Evolutionary conservation across 1,140 invertebrate species (phyloP).

Genomic region (Cherax quadricarinatus): DNA sequence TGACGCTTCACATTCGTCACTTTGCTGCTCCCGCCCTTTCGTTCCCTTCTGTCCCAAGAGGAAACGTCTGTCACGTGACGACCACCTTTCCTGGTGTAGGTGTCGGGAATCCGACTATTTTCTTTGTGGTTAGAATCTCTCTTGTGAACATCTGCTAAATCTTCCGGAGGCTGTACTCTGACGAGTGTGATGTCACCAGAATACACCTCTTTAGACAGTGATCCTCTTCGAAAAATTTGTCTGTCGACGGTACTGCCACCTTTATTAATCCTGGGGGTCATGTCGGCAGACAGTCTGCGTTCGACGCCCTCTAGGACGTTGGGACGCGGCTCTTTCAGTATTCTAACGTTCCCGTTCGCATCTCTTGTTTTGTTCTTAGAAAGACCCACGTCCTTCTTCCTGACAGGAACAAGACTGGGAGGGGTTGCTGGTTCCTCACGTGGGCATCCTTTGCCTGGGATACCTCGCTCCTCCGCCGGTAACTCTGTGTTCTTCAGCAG

Average conservation of each 20-base stretch:
- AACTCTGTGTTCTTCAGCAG: slow-evolving; percentile 53
- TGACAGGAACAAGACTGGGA: slow-evolving; percentile 50
- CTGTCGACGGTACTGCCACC: neutral
- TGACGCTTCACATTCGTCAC: slow-evolving; percentile 53
- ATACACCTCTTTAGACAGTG: neutral
- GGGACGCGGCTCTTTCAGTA: slow-evolving; percentile 31
- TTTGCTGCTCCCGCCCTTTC: slow-evolving; percentile 12
- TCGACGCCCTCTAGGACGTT: neutral
- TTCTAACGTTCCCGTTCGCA: slow-evolving; percentile 61
- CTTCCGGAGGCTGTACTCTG: slow-evolving; percentile 7
- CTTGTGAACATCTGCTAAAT: neutral
- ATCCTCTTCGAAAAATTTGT: neutral
- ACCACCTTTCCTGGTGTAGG: slow-evolving; percentile 13
- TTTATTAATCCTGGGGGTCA: neutral
- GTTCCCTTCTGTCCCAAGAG: slow-evolving; percentile 18
- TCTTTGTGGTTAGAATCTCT: slow-evolving; percentile 12
- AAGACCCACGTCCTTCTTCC: slow-evolving; percentile 45
- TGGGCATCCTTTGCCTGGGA: slow-evolving; percentile 5
- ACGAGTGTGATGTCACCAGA: slow-evolving; percentile 32
- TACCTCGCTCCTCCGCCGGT: slow-evolving; percentile 6
- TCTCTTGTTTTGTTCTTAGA: slow-evolving; percentile 40
- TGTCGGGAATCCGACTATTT: neutral
- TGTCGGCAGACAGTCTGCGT: neutral
- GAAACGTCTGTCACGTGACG: slow-evolving; percentile 24
- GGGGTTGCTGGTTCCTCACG: slow-evolving; percentile 14